These are phyloP conservation scores for Lichenostomus cassidix DNA, from an alignment of 2,113 vertebrate species.

Conservation along the genomic window DNA sequence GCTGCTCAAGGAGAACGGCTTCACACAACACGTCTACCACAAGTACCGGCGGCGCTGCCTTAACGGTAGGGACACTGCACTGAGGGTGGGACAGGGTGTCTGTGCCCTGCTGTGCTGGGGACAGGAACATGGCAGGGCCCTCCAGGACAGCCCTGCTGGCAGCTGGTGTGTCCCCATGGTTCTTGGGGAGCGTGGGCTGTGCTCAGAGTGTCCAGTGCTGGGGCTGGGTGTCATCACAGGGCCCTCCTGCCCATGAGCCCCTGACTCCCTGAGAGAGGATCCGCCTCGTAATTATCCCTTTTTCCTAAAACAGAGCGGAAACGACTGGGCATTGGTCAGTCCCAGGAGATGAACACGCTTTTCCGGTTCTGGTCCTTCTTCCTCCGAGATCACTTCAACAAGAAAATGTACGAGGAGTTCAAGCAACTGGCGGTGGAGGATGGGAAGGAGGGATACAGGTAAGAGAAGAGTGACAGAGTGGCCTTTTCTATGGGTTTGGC, in stretches of 20 bases:
- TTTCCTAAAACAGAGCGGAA: slow-evolving; percentile 84
- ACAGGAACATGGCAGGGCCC: accelerated
- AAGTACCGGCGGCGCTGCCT: slow-evolving; percentile 98
- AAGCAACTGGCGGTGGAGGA: slow-evolving; percentile 94
- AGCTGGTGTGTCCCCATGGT: neutral
- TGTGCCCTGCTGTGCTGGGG: accelerated
- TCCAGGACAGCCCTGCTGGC: neutral
- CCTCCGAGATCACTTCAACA: slow-evolving; percentile 97
- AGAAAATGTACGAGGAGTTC: slow-evolving; percentile 99
- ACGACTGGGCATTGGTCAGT: slow-evolving; percentile 95
- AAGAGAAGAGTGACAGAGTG: neutral
- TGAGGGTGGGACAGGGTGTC: neutral
- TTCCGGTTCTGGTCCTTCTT: slow-evolving; percentile 99
- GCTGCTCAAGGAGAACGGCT: slow-evolving; percentile 98
- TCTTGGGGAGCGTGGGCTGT: accelerated
- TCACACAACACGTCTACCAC: slow-evolving; percentile 99
- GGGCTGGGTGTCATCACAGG: neutral
- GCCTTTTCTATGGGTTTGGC: neutral
- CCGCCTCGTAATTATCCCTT: neutral
- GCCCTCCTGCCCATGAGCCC: neutral
- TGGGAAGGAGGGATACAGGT: slow-evolving; percentile 97
- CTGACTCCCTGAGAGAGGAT: neutral
- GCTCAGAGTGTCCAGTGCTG: neutral
- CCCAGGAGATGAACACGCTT: slow-evolving; percentile 99
- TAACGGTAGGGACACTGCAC: slow-evolving; percentile 76